phyloP scores from a whole-genome alignment of 2,797 vertebrate species.

The Malurus leucopterus region DNA sequence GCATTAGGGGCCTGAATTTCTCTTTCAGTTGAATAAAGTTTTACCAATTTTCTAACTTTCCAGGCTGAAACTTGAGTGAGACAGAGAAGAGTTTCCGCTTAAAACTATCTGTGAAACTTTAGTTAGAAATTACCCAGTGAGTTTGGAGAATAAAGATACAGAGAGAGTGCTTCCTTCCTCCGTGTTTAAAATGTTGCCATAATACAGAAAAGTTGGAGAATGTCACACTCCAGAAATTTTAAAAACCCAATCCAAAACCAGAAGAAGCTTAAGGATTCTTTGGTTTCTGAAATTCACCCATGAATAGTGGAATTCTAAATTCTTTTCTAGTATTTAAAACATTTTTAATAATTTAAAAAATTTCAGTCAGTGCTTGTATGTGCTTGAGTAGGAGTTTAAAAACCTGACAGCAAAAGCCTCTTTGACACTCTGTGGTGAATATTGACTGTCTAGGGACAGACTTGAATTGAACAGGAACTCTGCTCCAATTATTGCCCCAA shows the following conservation, averaged over 20 bases:
- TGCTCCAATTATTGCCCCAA: neutral
- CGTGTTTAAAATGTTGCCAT: neutral
- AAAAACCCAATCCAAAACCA: neutral
- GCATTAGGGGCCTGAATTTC: neutral
- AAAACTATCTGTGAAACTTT: neutral
- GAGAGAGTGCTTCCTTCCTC: neutral
- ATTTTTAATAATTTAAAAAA: neutral
- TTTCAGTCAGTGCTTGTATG: neutral
- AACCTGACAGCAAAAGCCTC: neutral
- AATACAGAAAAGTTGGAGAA: neutral
- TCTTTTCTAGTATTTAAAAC: neutral
- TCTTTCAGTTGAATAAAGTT: neutral
- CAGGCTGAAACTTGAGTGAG: neutral
- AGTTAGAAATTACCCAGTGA: neutral
- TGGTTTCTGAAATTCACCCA: neutral
- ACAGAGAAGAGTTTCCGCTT: neutral
- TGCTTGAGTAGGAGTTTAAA: neutral
- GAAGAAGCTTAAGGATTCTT: neutral
- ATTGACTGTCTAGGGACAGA: neutral
- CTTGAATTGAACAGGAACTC: neutral
- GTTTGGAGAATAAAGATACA: neutral
- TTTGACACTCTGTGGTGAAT: neutral
- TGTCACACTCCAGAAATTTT: neutral
- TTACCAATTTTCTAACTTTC: neutral
- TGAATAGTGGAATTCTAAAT: neutral